Percentiles rank a stretch among this genome's conserved stretches.
phyloP scores from a whole-genome alignment of 2,888 invertebrate species.

The Mantis religiosa region DNA sequence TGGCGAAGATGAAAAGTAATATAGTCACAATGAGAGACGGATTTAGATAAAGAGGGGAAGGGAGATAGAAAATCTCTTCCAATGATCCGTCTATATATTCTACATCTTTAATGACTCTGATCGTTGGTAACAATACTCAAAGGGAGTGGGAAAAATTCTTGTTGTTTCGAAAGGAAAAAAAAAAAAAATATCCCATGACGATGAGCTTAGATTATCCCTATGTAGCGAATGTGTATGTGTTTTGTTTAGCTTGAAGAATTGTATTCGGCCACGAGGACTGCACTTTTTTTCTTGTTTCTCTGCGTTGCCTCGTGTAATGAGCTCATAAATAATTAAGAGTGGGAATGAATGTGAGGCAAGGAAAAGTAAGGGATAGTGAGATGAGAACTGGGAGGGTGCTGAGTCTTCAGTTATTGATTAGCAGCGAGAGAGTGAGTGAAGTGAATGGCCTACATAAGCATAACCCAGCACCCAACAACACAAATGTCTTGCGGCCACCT shows the following conservation, averaged over 20 bases:
- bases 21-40: background rate
- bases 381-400: background rate
- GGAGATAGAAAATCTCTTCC: background rate
- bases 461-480: background rate
- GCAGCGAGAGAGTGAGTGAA: background rate
- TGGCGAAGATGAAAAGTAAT: background rate
- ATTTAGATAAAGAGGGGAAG: background rate
- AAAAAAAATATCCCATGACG: background rate
- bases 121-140: background rate
- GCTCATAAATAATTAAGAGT: background rate
- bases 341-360: background rate
- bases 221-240: background rate
- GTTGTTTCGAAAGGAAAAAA: background rate
- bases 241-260: background rate
- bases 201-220: background rate
- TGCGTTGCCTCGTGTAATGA: background rate
- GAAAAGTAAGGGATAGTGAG: background rate
- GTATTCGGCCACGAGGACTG: background rate
- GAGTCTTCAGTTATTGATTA: conserved; percentile 10
- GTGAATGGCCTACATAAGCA: background rate
- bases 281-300: background rate
- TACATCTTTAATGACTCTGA: background rate
- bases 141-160: background rate
- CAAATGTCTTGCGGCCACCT: background rate
- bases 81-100: background rate